Conservation (phyloP, 2,797 vertebrate genomes). For the Spheniscus humboldti region DNA sequence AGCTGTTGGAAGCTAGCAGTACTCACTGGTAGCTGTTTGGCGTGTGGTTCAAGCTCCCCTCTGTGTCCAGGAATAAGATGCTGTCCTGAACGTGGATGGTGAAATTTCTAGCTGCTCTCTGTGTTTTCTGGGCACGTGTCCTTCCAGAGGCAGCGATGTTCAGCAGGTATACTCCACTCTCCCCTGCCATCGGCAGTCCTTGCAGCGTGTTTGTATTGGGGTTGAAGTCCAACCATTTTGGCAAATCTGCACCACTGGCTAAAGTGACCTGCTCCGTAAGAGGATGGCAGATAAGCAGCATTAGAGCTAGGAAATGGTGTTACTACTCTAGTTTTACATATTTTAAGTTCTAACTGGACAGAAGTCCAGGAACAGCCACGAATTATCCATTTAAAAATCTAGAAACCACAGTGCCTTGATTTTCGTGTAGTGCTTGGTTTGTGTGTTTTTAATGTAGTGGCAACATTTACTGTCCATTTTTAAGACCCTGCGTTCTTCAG, state of each 20-base stretch:
- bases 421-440: neutral
- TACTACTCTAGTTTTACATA: neutral
- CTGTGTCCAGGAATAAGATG: neutral
- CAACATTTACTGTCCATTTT: neutral
- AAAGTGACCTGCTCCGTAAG: constrained; percentile 16
- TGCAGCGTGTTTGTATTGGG: neutral
- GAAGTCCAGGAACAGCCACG: neutral
- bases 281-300: neutral
- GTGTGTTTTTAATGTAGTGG: neutral
- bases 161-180: constrained; percentile 32
- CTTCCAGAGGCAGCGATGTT: neutral
- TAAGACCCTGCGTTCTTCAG: neutral
- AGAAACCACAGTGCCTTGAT: neutral
- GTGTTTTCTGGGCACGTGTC: neutral
- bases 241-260: constrained; percentile 21
- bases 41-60: neutral
- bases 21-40: neutral
- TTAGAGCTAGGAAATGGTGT: neutral
- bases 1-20: neutral
- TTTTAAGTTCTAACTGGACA: neutral
- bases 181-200: constrained; percentile 50
- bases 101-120: neutral
- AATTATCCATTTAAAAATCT: neutral
- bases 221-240: constrained; percentile 58
- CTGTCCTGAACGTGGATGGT: neutral